Evolutionary conservation across 2,113 vertebrate genomes (phyloP).

Genomic region (Ia io): DNA sequence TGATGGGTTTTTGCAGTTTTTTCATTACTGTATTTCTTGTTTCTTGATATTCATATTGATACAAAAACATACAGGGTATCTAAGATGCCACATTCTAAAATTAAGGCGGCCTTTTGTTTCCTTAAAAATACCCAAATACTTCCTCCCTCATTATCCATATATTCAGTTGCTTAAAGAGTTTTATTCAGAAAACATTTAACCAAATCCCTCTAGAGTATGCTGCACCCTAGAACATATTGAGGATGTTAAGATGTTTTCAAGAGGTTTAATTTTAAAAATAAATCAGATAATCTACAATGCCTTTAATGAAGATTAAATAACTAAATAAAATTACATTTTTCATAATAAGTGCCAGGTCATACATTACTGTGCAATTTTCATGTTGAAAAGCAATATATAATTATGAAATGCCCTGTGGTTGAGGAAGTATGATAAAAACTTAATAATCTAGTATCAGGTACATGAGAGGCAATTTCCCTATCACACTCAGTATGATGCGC

Average conservation of each 20-base stretch:
- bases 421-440: conserved; percentile 25
- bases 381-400: background rate
- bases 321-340: conserved; percentile 15
- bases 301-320: conserved; percentile 41
- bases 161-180: conserved; percentile 19
- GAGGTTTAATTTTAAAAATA: background rate
- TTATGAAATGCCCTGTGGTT: background rate
- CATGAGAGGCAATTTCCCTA: background rate
- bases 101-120: background rate
- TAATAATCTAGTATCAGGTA: background rate
- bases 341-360: conserved; percentile 32
- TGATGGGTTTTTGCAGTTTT: background rate
- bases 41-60: background rate
- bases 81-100: conserved; percentile 4
- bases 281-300: background rate
- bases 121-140: conserved; percentile 27
- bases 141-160: conserved; percentile 1
- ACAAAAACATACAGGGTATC: background rate
- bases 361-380: background rate
- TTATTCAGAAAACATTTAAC: conserved; percentile 4
- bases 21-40: background rate
- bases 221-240: conserved; percentile 1
- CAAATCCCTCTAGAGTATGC: background rate
- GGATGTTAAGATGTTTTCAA: conserved; percentile 23
- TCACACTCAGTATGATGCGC: background rate